phyloP scores from a whole-genome alignment of 1,140 invertebrate genomes.

The Argopecten irradians region DNA sequence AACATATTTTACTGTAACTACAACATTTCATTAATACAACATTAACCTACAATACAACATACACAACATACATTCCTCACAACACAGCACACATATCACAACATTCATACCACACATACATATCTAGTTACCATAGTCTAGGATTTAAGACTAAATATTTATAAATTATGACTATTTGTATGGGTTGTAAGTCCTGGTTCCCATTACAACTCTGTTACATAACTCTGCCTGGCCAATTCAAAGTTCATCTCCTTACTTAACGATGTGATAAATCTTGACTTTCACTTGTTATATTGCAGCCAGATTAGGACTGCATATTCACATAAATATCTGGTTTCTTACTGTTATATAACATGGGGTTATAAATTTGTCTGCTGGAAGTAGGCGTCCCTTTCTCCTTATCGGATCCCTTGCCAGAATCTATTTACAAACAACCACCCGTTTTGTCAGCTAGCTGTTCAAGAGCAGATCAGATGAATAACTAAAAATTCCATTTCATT shows the following conservation, averaged over 20 bases:
- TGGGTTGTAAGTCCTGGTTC: not conserved
- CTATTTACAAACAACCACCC: not conserved
- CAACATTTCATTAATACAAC: too few species aligned
- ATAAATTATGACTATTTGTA: not conserved
- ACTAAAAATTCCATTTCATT: not conserved
- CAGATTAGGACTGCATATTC: not conserved
- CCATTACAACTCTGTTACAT: not conserved
- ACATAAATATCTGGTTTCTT: constrained; percentile 18
- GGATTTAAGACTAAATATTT: too few species aligned
- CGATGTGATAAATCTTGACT: constrained; percentile 1
- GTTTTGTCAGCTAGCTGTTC: not conserved
- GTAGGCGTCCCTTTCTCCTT: not conserved
- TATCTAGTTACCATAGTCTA: too few species aligned
- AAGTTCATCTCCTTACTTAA: constrained; percentile 17
- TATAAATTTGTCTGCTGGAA: constrained; percentile 11
- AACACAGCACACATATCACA: too few species aligned
- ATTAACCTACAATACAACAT: too few species aligned
- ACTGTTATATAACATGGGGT: not conserved
- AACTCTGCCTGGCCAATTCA: not conserved
- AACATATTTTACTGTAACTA: too few species aligned
- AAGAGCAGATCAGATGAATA: not conserved
- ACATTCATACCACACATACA: too few species aligned
- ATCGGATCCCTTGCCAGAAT: not conserved
- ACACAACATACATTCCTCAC: too few species aligned
- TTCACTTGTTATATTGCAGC: constrained; percentile 3